phyloP scores from a whole-genome alignment of 2,113 vertebrate genomes.

The Dicrurus megarhynchus region DNA sequence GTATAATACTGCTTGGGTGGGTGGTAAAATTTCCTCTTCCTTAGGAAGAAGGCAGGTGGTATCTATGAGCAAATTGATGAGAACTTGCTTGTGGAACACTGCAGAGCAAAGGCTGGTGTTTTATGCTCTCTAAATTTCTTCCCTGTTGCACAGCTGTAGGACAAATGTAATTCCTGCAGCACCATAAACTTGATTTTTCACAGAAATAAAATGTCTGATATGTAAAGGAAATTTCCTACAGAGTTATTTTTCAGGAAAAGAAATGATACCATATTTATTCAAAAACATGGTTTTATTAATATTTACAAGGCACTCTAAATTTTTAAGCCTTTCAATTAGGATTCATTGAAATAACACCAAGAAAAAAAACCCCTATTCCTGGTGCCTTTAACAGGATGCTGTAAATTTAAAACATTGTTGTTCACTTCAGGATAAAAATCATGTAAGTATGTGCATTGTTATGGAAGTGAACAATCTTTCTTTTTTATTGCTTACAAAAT shows the following conservation, averaged over 20 bases:
- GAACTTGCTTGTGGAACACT: neutral
- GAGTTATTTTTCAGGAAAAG: neutral
- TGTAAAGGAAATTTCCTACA: neutral
- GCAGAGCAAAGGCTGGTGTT: neutral
- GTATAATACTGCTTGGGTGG: neutral
- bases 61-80: neutral
- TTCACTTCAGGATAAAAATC: neutral
- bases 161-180: conserved; percentile 11
- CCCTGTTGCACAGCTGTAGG: neutral
- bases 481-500: neutral
- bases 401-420: neutral
- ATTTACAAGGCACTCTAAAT: neutral
- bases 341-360: neutral
- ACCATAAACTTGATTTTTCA: conserved; percentile 2
- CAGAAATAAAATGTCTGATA: neutral
- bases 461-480: neutral
- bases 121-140: neutral
- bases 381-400: neutral
- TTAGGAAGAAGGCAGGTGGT: neutral
- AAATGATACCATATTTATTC: neutral
- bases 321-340: neutral
- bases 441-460: neutral
- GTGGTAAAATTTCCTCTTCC: neutral
- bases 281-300: neutral
- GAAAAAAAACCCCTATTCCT: neutral